Evolutionary conservation across 2,888 invertebrate species (phyloP).

Genomic region (Glyphotaelius pellucidus): DNA sequence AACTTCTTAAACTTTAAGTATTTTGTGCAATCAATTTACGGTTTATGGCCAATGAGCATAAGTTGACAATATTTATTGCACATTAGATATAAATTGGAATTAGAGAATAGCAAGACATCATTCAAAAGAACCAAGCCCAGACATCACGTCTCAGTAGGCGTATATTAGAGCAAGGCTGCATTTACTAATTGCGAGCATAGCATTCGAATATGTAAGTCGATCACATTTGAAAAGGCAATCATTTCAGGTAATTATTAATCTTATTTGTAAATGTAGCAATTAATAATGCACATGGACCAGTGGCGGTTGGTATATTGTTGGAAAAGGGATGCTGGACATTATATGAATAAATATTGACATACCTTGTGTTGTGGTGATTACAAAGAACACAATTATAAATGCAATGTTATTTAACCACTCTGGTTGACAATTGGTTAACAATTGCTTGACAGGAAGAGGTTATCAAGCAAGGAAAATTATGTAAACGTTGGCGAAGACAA

Average conservation of each 20-base stretch:
- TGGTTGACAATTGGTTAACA: too few species aligned
- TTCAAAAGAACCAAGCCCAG: neutral
- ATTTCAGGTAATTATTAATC: neutral
- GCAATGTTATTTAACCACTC: too few species aligned
- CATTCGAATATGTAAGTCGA: neutral
- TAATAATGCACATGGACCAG: neutral
- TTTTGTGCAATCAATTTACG: neutral
- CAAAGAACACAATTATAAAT: too few species aligned
- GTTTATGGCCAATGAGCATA: neutral
- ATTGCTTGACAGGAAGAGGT: too few species aligned
- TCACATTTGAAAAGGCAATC: neutral
- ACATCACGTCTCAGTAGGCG: neutral
- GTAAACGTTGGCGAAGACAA: too few species aligned
- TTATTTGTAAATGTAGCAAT: neutral
- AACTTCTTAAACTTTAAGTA: neutral
- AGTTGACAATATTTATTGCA: constrained; percentile 71
- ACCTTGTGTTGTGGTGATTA: too few species aligned
- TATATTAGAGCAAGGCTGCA: constrained; percentile 22
- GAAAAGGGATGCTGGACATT: neutral
- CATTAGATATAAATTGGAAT: constrained; percentile 68
- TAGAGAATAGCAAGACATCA: neutral
- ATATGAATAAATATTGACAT: neutral
- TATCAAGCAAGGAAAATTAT: too few species aligned
- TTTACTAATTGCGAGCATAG: neutral
- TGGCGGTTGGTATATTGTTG: neutral